Conservation (phyloP, 2,113 vertebrate genomes). For the Muntiacus reevesi region DNA sequence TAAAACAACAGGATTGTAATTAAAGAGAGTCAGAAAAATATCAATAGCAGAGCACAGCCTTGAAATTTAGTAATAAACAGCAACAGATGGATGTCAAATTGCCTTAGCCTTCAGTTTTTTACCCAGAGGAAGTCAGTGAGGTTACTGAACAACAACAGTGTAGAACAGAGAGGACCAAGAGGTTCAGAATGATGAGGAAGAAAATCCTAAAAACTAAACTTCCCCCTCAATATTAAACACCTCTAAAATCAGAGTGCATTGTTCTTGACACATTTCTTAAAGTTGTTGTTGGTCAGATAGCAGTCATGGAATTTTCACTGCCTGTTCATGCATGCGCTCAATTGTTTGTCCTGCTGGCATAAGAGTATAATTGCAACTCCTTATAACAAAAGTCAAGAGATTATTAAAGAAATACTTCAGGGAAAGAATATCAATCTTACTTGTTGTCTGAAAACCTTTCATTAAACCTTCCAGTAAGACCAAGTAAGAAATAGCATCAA, state of each 20-base stretch:
- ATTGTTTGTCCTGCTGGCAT: neutral
- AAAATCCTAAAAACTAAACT: neutral
- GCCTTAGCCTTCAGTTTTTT: neutral
- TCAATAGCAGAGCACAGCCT: neutral
- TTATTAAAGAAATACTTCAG: neutral
- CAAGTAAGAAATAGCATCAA: neutral
- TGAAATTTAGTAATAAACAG: neutral
- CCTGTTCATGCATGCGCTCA: neutral
- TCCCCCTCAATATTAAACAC: fast-evolving
- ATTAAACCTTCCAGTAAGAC: neutral
- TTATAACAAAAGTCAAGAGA: neutral
- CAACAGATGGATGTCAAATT: neutral
- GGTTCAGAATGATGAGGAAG: neutral
- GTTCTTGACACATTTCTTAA: neutral
- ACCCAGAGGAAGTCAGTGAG: neutral
- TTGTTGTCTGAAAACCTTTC: neutral
- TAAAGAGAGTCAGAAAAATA: neutral
- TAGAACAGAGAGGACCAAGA: neutral
- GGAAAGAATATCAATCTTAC: neutral
- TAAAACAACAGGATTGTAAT: neutral
- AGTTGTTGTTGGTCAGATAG: neutral
- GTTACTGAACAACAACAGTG: neutral
- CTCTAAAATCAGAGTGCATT: neutral
- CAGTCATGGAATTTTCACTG: neutral
- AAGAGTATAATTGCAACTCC: neutral